phyloP scores from a whole-genome alignment of 2,888 invertebrate genomes.

The Craniophora ligustri region DNA sequence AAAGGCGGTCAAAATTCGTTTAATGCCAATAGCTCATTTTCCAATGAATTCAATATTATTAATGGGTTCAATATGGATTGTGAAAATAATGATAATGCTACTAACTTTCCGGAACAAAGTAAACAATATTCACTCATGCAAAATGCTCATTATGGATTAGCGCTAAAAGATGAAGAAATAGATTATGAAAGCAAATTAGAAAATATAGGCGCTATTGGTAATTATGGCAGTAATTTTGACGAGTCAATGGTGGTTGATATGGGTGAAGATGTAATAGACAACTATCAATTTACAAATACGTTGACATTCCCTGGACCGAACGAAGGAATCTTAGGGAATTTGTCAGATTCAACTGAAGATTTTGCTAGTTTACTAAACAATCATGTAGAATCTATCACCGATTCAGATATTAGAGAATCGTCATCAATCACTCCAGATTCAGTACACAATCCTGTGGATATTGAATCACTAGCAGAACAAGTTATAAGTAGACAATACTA shows the following conservation, averaged over 20 bases:
- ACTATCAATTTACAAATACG: slow-evolving; percentile 94
- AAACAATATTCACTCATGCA: slow-evolving; percentile 94
- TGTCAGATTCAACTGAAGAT: slow-evolving; percentile 94
- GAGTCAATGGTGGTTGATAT: slow-evolving; percentile 96
- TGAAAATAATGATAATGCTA: slow-evolving; percentile 90
- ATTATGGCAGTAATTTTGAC: slow-evolving; percentile 90
- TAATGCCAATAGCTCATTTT: slow-evolving; percentile 90
- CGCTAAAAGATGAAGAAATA: slow-evolving; percentile 94
- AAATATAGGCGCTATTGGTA: slow-evolving; percentile 89
- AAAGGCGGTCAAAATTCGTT: slow-evolving; percentile 94
- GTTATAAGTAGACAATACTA: slow-evolving; percentile 89
- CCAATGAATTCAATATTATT: slow-evolving; percentile 91
- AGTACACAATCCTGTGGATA: slow-evolving; percentile 90
- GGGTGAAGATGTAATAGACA: slow-evolving; percentile 93
- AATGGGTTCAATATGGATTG: slow-evolving; percentile 93
- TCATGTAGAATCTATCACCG: slow-evolving; percentile 91
- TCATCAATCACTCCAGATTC: slow-evolving; percentile 92
- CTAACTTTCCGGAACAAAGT: slow-evolving; percentile 86
- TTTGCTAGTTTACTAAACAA: slow-evolving; percentile 93
- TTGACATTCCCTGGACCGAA: slow-evolving; percentile 93
- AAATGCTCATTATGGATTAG: slow-evolving; percentile 94
- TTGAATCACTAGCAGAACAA: slow-evolving; percentile 94
- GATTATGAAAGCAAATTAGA: slow-evolving; percentile 94
- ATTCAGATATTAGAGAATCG: slow-evolving; percentile 91
- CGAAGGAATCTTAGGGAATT: slow-evolving; percentile 93